Base-by-base conservation (phyloP, 2,888 invertebrate species). In the Acleris emargana region DNA sequence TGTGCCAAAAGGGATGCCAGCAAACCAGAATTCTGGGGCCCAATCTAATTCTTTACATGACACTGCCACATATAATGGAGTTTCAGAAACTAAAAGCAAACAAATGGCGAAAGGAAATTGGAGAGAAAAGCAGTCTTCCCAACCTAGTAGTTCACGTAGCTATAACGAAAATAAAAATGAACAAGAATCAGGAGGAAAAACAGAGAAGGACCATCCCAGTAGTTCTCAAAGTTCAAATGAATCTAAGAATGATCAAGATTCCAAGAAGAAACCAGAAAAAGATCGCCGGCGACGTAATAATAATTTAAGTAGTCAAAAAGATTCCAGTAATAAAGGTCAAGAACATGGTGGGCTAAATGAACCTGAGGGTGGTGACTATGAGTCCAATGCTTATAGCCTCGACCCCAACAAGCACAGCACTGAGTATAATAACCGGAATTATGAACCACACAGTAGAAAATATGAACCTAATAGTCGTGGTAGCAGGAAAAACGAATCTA, bases 1-100 rank as follows among this genome's bases (percentile, higher is more conserved):
- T 88, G 88, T 93, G 70, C 94, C 94, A 64, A 93, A 92, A 79
- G 73, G 76, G 72, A 75, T 80, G 54, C 67, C 74, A 45, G 69
- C 73, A 58, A 79, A 74, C 70, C 74, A 78, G 70, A 74, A 81
- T 62, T 72, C 74, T 59, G 83, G 80, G 71, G 76, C 64, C 68
- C 79, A 78, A 62, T 73, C 79, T 73, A 64, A 52, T 54, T 67
- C 68, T 63, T 76, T 80, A 71, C 86, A 85, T 69, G 62, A 76
- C 70, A 74, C 76, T 22, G 70, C 67, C 68, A 71, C 71, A 67
- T 74, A 71, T 67, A 76, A 76, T 67, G 70, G 68, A 62, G 67
- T 70, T 38, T 73, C 69, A 67, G 78, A 66, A 62, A 71, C 67
- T 67, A 76, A 63, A 72, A 68, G 55, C 67, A 72, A 66, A 58